Evolutionary conservation across 1,140 invertebrate species (phyloP).

Genomic region (Ctenoplectra terminalis): DNA sequence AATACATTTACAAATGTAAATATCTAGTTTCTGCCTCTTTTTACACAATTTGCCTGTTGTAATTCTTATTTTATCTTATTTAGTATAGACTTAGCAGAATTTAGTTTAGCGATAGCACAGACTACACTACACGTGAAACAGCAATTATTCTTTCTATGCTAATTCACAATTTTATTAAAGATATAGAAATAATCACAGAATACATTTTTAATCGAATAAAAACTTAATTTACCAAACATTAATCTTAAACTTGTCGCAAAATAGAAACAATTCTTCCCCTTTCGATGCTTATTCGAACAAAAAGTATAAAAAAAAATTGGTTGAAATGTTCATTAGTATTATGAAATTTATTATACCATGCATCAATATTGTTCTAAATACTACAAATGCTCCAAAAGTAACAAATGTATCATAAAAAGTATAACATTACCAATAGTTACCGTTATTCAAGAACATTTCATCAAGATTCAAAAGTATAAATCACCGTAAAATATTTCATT

Average conservation of each 20-base stretch:
- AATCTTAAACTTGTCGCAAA: not conserved
- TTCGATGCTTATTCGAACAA: not conserved
- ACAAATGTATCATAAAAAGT: not conserved
- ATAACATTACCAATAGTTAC: not conserved
- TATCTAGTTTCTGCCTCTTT: constrained; percentile 34
- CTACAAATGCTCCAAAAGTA: not conserved
- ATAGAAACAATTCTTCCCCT: not conserved
- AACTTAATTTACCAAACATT: not conserved
- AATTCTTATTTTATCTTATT: constrained; percentile 54
- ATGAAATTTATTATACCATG: not conserved
- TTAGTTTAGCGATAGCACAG: constrained; percentile 71
- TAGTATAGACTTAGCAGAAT: constrained; percentile 68
- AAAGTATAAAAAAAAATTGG: not conserved
- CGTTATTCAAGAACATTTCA: not conserved
- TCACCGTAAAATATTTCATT: constrained; percentile 19
- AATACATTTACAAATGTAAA: constrained; percentile 48
- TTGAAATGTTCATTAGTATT: not conserved
- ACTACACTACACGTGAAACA: constrained; percentile 65
- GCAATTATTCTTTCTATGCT: constrained; percentile 10
- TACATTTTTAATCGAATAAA: not conserved
- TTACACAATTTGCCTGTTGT: constrained; percentile 60
- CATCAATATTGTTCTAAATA: not conserved
- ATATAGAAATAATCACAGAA: not conserved
- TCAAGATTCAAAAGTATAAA: not conserved
- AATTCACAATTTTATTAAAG: not conserved